Conservation (phyloP, 2,888 invertebrate genomes). For the Apodemia mormo region DNA sequence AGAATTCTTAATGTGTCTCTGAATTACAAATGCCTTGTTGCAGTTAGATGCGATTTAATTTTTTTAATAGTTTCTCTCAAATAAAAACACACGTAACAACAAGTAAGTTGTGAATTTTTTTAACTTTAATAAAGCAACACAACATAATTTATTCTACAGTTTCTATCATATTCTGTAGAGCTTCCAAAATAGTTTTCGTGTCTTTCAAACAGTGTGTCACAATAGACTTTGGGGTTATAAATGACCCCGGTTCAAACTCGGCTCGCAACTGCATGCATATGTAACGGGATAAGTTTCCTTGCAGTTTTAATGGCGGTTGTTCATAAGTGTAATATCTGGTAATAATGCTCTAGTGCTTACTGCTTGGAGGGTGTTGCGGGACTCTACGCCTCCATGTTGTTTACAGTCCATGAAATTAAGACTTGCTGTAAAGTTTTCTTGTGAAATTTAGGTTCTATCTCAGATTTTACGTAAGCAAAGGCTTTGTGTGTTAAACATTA, state of each 20-base stretch:
- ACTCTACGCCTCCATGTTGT: conserved; percentile 39
- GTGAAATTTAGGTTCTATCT: conserved; percentile 33
- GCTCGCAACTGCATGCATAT: conserved; percentile 65
- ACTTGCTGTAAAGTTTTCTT: conserved; percentile 28
- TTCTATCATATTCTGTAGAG: background rate
- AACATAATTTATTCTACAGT: background rate
- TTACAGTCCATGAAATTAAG: conserved; percentile 37
- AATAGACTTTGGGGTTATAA: conserved; percentile 53
- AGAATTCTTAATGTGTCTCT: too few species aligned
- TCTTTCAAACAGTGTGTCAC: conserved; percentile 39
- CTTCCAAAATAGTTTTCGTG: background rate
- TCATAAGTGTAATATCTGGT: conserved; percentile 75
- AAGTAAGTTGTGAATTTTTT: too few species aligned
- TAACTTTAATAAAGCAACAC: too few species aligned
- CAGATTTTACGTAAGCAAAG: conserved; percentile 20
- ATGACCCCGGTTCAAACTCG: conserved; percentile 53
- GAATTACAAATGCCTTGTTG: too few species aligned
- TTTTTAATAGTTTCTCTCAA: too few species aligned
- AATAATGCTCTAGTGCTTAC: conserved; percentile 49
- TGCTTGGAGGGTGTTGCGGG: conserved; percentile 36
- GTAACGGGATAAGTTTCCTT: conserved; percentile 64
- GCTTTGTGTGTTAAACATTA: too few species aligned
- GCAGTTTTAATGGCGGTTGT: conserved; percentile 72
- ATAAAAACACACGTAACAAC: too few species aligned
- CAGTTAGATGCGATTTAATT: too few species aligned